Percentiles rank a stretch among this genome's conserved stretches.
Evolutionary conservation across 2,888 invertebrate genomes (phyloP).

Genomic region (Volucella inflata): DNA sequence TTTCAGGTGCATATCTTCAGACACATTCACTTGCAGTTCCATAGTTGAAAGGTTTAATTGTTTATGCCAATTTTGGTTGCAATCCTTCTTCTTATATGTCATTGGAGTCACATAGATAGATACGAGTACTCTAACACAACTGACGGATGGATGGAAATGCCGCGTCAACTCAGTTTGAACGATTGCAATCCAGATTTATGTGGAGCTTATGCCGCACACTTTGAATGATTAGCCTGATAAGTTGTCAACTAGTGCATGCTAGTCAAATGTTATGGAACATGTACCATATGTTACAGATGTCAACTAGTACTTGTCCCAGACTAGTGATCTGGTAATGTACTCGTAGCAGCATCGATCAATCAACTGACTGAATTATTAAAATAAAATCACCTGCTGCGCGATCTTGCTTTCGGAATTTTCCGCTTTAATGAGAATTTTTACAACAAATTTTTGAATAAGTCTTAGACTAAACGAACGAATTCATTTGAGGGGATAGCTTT

Average conservation of each 20-base stretch:
- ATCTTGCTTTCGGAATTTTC: neutral
- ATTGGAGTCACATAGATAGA: slow-evolving; percentile 20
- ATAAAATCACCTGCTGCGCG: neutral
- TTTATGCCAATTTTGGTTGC: neutral
- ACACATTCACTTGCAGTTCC: too few species aligned
- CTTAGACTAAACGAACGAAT: neutral
- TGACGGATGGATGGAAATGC: slow-evolving; percentile 50
- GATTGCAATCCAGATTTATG: slow-evolving; percentile 74
- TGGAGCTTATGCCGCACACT: slow-evolving; percentile 52
- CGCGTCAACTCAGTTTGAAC: slow-evolving; percentile 77
- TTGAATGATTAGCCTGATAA: slow-evolving; percentile 19
- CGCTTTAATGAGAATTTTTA: slow-evolving; percentile 22
- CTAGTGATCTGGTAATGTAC: slow-evolving; percentile 49
- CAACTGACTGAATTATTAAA: slow-evolving; percentile 28
- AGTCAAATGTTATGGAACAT: slow-evolving; percentile 15
- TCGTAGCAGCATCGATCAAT: slow-evolving; percentile 42
- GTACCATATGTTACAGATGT: slow-evolving; percentile 1
- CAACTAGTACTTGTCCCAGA: slow-evolving; percentile 23
- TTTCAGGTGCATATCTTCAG: too few species aligned
- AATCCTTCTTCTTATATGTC: slow-evolving; percentile 18
- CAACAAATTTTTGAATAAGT: slow-evolving; percentile 21
- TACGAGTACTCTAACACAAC: neutral
- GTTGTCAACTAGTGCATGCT: slow-evolving; percentile 26
- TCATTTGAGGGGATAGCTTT: neutral
- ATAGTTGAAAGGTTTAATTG: too few species aligned